Evolutionary conservation across 2,113 vertebrate genomes (phyloP), one percentile per base, ranked within the genome.

Genomic region (Platichthys flesus): DNA sequence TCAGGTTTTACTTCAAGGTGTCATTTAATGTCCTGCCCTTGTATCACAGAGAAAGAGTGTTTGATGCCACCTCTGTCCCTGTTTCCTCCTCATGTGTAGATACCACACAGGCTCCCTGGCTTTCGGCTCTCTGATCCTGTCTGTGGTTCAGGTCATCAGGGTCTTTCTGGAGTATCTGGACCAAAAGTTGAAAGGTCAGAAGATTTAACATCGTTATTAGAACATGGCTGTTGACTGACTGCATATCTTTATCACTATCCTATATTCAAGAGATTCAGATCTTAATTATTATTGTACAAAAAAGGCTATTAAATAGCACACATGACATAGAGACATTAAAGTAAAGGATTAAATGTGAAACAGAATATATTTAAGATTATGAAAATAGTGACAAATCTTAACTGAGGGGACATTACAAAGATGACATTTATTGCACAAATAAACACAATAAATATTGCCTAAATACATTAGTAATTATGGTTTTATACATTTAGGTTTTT

Each of bases 31-130:
- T 18, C 35, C 42, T 64, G 8, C 45, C 23, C 18, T 28, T 28
- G 26, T 18, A 20, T 1, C 4, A 26, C 24, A 67, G 18, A n/a
- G 20, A 35, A 51, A 16, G 45, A 28, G 31, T 35, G 49, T 59
- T 51, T 31, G 13, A 88, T 61, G 42, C 71, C 35, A 14, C 42
- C 47, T 65, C 13, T 69, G 47, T 51, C 5, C 18, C 47, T 56
- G 20, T 69, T 62, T 61, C 18, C 13, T 72, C 42, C 74, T 67
- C 8, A 35, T 51, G 40, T 60, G 2, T 71, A 99, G 98, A 83
- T 99, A 97, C 90, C 98, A 99, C 94, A 97, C 97, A 0, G 98
- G 98, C 51, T 97, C 98, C 0, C 76, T 99, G 70, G 97, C 98
- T 1, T 98, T 99, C 0, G 97, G 98, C 3, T 95, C 98, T 2